Evolutionary conservation across 2,797 vertebrate genomes (phyloP).

Genomic region (Lophotriccus pileatus): DNA sequence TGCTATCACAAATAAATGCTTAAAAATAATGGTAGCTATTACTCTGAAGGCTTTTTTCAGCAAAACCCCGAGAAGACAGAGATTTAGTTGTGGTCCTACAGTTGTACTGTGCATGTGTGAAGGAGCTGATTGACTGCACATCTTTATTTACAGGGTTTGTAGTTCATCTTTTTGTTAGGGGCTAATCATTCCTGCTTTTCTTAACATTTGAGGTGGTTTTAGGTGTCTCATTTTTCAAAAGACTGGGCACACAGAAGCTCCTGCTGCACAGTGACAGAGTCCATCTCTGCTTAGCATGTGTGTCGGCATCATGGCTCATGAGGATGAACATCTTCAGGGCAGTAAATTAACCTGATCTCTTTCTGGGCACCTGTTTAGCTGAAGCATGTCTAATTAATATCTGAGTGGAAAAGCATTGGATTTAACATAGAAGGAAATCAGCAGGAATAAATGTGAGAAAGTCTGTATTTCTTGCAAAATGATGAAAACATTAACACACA

Average conservation of each 20-base stretch:
- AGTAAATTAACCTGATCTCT: neutral
- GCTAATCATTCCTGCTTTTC: neutral
- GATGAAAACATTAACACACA: neutral
- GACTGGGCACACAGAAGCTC: neutral
- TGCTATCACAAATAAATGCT: neutral
- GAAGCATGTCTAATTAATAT: neutral
- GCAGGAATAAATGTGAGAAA: neutral
- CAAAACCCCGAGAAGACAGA: neutral
- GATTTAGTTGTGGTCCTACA: neutral
- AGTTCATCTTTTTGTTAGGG: neutral
- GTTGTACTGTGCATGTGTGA: neutral
- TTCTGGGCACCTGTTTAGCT: neutral
- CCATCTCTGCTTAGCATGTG: neutral
- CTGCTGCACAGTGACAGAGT: neutral
- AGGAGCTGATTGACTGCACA: neutral
- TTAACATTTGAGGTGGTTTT: neutral
- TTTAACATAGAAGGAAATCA: neutral
- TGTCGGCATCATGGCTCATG: neutral
- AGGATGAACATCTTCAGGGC: neutral
- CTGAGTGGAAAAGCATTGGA: neutral
- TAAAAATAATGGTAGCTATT: neutral
- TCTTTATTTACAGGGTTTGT: neutral
- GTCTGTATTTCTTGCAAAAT: neutral
- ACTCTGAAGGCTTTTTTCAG: neutral
- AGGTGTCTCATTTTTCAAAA: neutral